Conservation (phyloP, 2,113 vertebrate species). For the Columba livia region DNA sequence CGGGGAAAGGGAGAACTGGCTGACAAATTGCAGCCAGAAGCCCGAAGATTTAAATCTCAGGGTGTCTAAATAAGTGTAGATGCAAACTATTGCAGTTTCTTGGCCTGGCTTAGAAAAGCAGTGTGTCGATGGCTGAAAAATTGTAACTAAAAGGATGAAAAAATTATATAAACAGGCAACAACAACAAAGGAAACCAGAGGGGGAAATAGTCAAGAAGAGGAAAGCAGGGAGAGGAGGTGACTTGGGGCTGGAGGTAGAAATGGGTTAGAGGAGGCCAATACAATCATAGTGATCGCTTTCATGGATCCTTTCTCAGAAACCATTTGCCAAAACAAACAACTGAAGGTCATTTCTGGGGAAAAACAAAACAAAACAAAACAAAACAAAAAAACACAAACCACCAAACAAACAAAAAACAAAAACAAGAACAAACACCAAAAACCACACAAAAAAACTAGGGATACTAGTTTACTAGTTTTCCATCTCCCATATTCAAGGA, state of each 20-base stretch:
- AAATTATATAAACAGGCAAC: neutral
- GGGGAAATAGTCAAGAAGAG: neutral
- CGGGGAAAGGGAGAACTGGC: neutral
- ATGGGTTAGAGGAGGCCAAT: neutral
- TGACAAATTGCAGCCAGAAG: conserved; percentile 14
- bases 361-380: neutral
- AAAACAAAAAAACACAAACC: too few relatives aligned
- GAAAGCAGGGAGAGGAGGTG: neutral
- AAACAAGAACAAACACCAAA: too few relatives aligned
- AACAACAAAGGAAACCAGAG: neutral
- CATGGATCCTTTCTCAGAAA: neutral
- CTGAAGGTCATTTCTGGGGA: neutral
- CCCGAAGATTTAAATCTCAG: conserved; percentile 26
- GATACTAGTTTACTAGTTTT: neutral
- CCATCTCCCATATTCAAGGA: neutral
- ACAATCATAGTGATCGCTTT: neutral
- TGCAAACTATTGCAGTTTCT: conserved; percentile 30
- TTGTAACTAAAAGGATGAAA: neutral
- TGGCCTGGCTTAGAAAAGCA: neutral
- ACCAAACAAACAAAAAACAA: too few relatives aligned
- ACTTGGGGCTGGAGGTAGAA: neutral
- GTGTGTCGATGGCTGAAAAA: conserved; percentile 8
- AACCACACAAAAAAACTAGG: neutral
- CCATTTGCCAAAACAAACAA: conserved; percentile 25
- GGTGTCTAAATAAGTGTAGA: neutral